Conservation (phyloP, 2,113 vertebrate genomes). For the Butorides virescens region DNA sequence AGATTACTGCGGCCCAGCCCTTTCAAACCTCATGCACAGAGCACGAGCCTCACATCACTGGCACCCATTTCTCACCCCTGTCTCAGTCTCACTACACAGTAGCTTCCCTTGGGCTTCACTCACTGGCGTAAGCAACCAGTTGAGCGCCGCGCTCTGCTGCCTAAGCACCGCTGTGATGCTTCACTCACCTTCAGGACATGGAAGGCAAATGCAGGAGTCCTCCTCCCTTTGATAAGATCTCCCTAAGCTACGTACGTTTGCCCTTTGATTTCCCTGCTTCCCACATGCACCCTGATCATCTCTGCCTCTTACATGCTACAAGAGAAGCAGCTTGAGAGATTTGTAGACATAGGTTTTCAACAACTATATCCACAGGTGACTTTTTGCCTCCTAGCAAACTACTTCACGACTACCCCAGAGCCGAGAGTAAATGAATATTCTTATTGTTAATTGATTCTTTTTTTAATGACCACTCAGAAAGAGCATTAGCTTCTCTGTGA, state of each 20-base stretch:
- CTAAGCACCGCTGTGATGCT: accelerated
- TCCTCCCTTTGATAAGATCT: not conserved
- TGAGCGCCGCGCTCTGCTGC: not conserved
- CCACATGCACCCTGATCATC: not conserved
- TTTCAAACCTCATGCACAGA: not conserved
- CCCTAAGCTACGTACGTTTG: not conserved
- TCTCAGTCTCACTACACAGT: accelerated
- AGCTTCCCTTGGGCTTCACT: accelerated
- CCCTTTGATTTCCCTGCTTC: not conserved
- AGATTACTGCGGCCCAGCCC: not conserved
- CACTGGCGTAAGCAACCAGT: accelerated
- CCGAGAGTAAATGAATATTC: not conserved
- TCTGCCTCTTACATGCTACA: not conserved
- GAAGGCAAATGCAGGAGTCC: not conserved
- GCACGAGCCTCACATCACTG: not conserved
- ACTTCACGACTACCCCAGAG: not conserved
- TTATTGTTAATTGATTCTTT: not conserved
- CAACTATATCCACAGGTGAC: not conserved
- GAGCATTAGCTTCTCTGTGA: not conserved
- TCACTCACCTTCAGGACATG: accelerated
- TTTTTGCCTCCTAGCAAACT: not conserved
- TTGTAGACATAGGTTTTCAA: not conserved
- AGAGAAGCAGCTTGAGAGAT: not conserved
- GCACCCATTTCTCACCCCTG: not conserved
- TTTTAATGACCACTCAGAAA: not conserved